phyloP scores from a whole-genome alignment of 1,140 invertebrate genomes.

The Cyphomyrmex costatus region DNA sequence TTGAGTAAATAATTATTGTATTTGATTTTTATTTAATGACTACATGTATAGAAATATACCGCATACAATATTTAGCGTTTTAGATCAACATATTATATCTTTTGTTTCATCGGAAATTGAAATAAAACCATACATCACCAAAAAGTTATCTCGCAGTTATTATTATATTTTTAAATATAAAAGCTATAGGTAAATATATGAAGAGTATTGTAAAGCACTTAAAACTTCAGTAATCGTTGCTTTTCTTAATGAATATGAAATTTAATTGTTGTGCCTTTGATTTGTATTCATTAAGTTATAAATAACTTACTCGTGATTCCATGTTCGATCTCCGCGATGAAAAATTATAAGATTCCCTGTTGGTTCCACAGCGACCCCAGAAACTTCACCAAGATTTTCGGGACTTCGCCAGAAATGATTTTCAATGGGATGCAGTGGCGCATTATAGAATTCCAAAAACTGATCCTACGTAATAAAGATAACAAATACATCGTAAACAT shows the following conservation, averaged over 20 bases:
- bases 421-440: conserved; percentile 88
- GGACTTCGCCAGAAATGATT: conserved; percentile 90
- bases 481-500: background rate
- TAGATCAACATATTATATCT: no score
- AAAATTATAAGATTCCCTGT: conserved; percentile 95
- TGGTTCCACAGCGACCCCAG: conserved; percentile 93
- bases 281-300: conserved; percentile 18
- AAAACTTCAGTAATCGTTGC: background rate
- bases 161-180: background rate
- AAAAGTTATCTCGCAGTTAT: background rate
- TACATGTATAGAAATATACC: no score
- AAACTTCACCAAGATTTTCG: conserved; percentile 93
- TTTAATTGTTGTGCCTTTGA: background rate
- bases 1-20: no score
- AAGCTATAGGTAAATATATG: no score
- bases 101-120: no score
- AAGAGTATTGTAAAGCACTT: background rate
- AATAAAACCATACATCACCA: background rate
- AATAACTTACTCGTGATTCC: conserved; percentile 91
- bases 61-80: no score
- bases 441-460: background rate
- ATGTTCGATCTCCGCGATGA: conserved; percentile 93
- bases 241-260: background rate
- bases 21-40: no score
- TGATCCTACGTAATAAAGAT: conserved; percentile 6